These are phyloP conservation scores for Panorpa germanica DNA, from an alignment of 2,888 invertebrate species.

Conservation along the genomic window DNA sequence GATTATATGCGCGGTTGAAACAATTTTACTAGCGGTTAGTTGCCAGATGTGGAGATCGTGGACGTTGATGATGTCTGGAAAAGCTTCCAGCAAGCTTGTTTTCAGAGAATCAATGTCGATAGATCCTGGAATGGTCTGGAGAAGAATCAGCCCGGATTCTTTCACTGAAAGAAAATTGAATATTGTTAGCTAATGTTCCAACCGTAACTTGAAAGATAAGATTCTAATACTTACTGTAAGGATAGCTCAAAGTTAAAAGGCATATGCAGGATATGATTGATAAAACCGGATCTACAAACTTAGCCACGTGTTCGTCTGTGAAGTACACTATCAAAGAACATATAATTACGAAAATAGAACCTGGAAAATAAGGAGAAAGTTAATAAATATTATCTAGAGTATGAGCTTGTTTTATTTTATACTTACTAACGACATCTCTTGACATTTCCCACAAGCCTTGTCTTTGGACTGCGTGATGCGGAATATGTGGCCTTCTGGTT, in stretches of 20 bases:
- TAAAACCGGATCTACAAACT: conserved; percentile 53
- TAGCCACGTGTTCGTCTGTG: conserved; percentile 37
- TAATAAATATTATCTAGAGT: conserved; percentile 7
- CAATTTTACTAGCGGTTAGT: conserved; percentile 54
- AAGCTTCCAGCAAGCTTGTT: conserved; percentile 38
- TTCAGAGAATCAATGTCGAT: conserved; percentile 58
- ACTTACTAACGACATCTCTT: conserved; percentile 36
- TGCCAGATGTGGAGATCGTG: conserved; percentile 88
- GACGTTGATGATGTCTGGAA: conserved; percentile 52
- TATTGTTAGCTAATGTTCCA: conserved; percentile 7
- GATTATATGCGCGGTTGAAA: conserved; percentile 71
- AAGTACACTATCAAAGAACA: conserved; percentile 40
- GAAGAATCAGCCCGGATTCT: conserved; percentile 69
- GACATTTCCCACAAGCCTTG: conserved; percentile 39
- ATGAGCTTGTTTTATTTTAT: too few species aligned
- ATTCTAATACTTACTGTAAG: conserved; percentile 45
- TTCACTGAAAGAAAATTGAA: conserved; percentile 42
- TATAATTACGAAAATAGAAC: conserved; percentile 57
- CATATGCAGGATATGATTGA: conserved; percentile 55
- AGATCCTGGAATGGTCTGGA: conserved; percentile 84
- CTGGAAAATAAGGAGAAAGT: conserved; percentile 20
- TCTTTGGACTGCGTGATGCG: conserved; percentile 23
- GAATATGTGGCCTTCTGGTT: conserved; percentile 20
- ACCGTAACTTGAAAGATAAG: conserved; percentile 4
- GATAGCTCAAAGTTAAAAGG: conserved; percentile 56